Evolutionary conservation across 2,888 invertebrate species (phyloP), one percentile per base, ranked within the genome.

Genomic region (Agrotis ipsilon): DNA sequence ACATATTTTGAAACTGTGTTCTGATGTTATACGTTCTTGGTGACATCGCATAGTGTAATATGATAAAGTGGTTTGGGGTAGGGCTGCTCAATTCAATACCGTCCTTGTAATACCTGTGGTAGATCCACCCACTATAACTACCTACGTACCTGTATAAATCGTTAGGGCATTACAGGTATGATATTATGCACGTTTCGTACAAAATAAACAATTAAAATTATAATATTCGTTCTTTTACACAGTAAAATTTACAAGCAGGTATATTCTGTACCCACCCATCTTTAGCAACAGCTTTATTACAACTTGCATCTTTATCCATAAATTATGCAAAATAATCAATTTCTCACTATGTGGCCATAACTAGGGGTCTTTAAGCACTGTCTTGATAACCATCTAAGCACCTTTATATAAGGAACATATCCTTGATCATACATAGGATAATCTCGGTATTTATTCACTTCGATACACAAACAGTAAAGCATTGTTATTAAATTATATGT

Each of bases 401-500:
- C 11, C n/a, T 77, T 65, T 74, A 78, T 64, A 52, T 49, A 45
- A 13, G 19, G 54, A 61, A 54, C 24, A 19, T 55, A 45, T 65
- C 55, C 27, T 55, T 19, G 18, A 3, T 19, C 16, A 16, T 27
- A 21, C 16, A 16, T 27, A 21, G 27, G 67, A 65, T 73, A 71
- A 73, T 63, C 60, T 66, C 9, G 19, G 54, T n/a, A 43, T 61
- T 66, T 66, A 57, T 59, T 52, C 49, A 62, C 54, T 52, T 58
- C 59, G 57, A 80, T 75, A 75, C 54, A 75, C 72, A 81, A 82
- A 73, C 71, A 72, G 76, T 72, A 80, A 67, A 77, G 74, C 73
- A 70, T 82, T 85, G 72, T 82, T 82, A 75, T 84, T 77, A 84
- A 80, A 87, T 87, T 76, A 82, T 70, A 75, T 83, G 80, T 84